Conservation (phyloP, 2,113 vertebrate genomes). For the Pelecanoides urinatrix region DNA sequence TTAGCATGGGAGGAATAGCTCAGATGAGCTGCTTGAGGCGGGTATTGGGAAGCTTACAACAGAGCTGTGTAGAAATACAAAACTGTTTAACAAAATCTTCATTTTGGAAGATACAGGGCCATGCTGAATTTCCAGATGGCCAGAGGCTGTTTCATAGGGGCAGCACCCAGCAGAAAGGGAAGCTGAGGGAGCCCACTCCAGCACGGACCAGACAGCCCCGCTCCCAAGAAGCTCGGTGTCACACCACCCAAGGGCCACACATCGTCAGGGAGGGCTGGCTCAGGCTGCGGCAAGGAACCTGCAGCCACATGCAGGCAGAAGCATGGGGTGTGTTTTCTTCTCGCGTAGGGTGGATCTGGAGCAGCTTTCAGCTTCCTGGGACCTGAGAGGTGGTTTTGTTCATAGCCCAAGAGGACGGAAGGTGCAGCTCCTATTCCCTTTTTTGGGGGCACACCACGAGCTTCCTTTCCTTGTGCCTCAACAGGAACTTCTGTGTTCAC, state of each 20-base stretch:
- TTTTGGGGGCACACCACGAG: neutral
- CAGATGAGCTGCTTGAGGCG: neutral
- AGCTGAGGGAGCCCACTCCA: neutral
- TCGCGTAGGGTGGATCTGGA: neutral
- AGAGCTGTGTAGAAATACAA: neutral
- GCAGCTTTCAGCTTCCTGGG: neutral
- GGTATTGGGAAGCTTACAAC: neutral
- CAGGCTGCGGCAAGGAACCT: neutral
- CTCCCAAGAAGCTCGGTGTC: neutral
- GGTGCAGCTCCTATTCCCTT: neutral
- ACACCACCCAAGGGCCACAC: neutral
- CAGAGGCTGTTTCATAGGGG: neutral
- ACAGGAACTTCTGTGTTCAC: neutral
- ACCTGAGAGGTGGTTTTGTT: neutral
- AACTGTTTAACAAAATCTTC: neutral
- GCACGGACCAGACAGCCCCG: accelerated
- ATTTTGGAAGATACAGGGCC: neutral
- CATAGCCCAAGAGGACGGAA: neutral
- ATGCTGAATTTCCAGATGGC: neutral
- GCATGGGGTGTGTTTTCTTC: neutral
- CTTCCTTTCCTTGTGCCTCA: neutral
- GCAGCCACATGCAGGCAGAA: slow-evolving; percentile 20
- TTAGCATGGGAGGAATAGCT: slow-evolving; percentile 13
- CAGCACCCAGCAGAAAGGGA: neutral
- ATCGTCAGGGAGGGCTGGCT: neutral